A percentile compares a stretch with the other conserved stretches of the same genome.
phyloP scores from a whole-genome alignment of 2,797 vertebrate genomes.

The Sebastiscus tertius region DNA sequence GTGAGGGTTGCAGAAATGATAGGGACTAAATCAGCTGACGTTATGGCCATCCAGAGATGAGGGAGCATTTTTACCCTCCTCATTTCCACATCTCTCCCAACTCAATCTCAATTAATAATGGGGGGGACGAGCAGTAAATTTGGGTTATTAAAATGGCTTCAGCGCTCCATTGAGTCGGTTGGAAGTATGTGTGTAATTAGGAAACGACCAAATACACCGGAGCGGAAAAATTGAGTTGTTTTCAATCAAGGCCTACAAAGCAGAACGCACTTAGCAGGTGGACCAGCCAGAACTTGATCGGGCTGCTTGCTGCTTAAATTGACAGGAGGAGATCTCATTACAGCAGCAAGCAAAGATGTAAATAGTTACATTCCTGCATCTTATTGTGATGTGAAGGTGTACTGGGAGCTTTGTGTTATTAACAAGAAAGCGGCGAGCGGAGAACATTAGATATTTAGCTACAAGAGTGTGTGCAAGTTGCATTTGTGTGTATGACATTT shows the following conservation, averaged over 20 bases:
- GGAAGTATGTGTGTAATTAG: slow-evolving; percentile 58
- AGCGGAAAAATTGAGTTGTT: slow-evolving; percentile 58
- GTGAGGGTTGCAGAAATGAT: slow-evolving; percentile 12
- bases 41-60: slow-evolving; percentile 5
- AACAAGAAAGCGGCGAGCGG: neutral
- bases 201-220: slow-evolving; percentile 41
- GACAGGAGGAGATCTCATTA: slow-evolving; percentile 60
- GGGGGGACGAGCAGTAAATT: slow-evolving; percentile 39
- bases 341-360: slow-evolving; percentile 24
- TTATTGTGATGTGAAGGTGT: slow-evolving; percentile 20
- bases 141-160: slow-evolving; percentile 63
- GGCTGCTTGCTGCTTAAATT: slow-evolving; percentile 53
- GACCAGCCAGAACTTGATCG: slow-evolving; percentile 41
- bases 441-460: slow-evolving; percentile 5
- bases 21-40: slow-evolving; percentile 8
- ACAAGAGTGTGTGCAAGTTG: slow-evolving; percentile 16
- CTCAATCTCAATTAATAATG: slow-evolving; percentile 49
- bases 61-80: slow-evolving; percentile 5
- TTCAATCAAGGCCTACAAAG: slow-evolving; percentile 65
- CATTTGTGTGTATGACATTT: slow-evolving; percentile 61
- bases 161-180: slow-evolving; percentile 31
- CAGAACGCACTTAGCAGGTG: slow-evolving; percentile 36
- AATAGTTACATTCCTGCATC: slow-evolving; percentile 14
- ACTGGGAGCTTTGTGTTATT: slow-evolving; percentile 19
- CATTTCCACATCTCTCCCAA: slow-evolving; percentile 40